Evolutionary conservation across 2,797 vertebrate genomes (phyloP), one percentile per base, ranked within the genome.

Genomic region (Melanogrammus aeglefinus): DNA sequence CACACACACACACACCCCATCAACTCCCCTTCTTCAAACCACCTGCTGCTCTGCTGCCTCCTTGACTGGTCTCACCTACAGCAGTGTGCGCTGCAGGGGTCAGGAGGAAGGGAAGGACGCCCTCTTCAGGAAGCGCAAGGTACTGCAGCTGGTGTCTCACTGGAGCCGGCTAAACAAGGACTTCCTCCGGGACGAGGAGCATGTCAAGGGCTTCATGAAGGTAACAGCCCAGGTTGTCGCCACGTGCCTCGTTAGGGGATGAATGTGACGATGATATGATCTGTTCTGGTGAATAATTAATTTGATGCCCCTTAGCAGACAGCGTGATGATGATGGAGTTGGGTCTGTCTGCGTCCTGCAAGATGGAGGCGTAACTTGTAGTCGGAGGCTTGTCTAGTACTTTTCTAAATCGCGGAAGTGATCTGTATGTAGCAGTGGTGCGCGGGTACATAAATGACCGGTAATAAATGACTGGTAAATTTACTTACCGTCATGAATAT

Each of bases 151-250:
- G 79, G 97, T 99, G 39, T 97, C 97, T 69, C 97, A 99, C 85
- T 99, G 98, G 98, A 97, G 96, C 81, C 91, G 95, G 31, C 96
- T 99, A 35, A 97, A 99, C 91, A 97, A 97, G 89, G 96, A 98
- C 91, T 97, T 97, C 93, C 92, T 98, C 44, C 95, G 96, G 0
- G 97, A 98, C 85, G 98, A 99, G 87, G 97, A 99, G 74, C 95
- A 98, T 70, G 94, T 98, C 83, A 97, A 98, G 88, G 94, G 96
- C 79, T 98, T 99, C 88, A 95, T 99, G 90, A 98, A 98, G 97
- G 98, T 99, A 93, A 13, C 16, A 16, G 47, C 4, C 47, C 2
- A 3, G 2, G 12, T n/a, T n/a, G 1, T 57, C 6, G 7, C 51
- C 3, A 21, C 51, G 3, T n/a, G 51, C 51, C 6, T 57, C 16